phyloP scores from a whole-genome alignment of 2,888 invertebrate species.

The Calameuta idolon region DNA sequence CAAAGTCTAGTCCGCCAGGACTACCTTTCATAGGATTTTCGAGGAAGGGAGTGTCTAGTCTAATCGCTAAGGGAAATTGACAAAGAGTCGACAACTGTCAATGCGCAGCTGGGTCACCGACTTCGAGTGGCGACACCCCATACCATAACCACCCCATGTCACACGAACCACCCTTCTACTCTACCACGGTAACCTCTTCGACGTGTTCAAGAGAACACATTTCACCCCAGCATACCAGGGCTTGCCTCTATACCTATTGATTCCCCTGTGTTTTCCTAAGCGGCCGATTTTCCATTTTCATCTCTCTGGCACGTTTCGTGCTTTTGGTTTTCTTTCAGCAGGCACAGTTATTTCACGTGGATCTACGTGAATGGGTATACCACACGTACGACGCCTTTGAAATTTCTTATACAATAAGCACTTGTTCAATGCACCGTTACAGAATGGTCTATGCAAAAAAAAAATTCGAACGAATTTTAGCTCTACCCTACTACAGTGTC shows the following conservation, averaged over 20 bases:
- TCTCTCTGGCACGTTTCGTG: slow-evolving; percentile 19
- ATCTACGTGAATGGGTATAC: neutral
- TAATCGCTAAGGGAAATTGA: slow-evolving; percentile 58
- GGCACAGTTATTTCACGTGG: neutral
- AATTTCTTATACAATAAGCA: neutral
- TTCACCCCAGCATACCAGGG: slow-evolving; percentile 22
- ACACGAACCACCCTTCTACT: slow-evolving; percentile 12
- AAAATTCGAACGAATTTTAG: neutral
- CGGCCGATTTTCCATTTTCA: slow-evolving; percentile 33
- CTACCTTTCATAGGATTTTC: neutral
- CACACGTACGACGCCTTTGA: neutral
- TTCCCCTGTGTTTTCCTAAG: slow-evolving; percentile 34
- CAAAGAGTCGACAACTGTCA: slow-evolving; percentile 60
- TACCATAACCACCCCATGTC: slow-evolving; percentile 20
- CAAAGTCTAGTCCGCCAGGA: neutral
- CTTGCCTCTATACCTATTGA: slow-evolving; percentile 11
- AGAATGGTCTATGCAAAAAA: neutral
- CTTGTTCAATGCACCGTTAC: neutral
- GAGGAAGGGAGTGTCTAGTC: slow-evolving; percentile 36
- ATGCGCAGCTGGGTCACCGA: slow-evolving; percentile 55
- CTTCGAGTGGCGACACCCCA: slow-evolving; percentile 37
- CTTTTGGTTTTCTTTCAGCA: neutral
- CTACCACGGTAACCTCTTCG: slow-evolving; percentile 24
- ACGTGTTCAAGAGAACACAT: slow-evolving; percentile 38
- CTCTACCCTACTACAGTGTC: neutral